A percentile compares a stretch with the other conserved stretches of the same genome.
Evolutionary conservation across 2,888 invertebrate species (phyloP).

Genomic region (Epinotia bilunana): DNA sequence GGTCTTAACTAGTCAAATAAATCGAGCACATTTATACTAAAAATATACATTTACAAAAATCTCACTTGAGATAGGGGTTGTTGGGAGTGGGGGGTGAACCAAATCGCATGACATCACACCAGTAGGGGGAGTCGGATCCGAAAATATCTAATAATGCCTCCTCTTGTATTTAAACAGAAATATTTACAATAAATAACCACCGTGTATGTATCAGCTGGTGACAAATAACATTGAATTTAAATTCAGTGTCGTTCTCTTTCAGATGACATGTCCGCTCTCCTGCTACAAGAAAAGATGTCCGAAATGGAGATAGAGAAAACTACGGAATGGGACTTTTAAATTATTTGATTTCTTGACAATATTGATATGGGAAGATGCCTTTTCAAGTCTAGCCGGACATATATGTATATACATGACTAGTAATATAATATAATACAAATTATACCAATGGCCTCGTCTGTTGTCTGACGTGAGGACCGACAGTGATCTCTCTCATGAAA

Average conservation of each 20-base stretch:
- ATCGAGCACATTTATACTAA: no score
- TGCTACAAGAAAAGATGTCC: slow-evolving; percentile 84
- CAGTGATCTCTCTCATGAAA: not conserved
- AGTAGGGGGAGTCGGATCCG: no score
- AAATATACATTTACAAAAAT: no score
- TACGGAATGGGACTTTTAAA: slow-evolving; percentile 87
- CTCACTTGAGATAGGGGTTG: no score
- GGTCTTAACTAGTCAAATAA: no score
- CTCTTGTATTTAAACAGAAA: not conserved
- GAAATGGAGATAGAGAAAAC: slow-evolving; percentile 85
- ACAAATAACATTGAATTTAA: not conserved
- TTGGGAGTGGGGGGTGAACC: no score
- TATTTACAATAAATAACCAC: no score
- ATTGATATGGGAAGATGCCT: slow-evolving; percentile 23
- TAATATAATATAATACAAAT: slow-evolving; percentile 1
- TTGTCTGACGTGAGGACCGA: slow-evolving; percentile 4
- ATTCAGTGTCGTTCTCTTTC: slow-evolving; percentile 54
- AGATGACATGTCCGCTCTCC: slow-evolving; percentile 86
- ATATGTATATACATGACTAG: slow-evolving; percentile 10
- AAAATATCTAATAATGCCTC: no score
- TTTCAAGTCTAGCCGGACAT: slow-evolving; percentile 1
- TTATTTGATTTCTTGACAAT: slow-evolving; percentile 42
- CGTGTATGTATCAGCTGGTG: not conserved
- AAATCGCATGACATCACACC: no score
- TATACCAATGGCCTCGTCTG: not conserved